These are phyloP conservation scores for Drosophila pruinosa DNA, from an alignment of 1,140 invertebrate species.

Conservation along the genomic window DNA sequence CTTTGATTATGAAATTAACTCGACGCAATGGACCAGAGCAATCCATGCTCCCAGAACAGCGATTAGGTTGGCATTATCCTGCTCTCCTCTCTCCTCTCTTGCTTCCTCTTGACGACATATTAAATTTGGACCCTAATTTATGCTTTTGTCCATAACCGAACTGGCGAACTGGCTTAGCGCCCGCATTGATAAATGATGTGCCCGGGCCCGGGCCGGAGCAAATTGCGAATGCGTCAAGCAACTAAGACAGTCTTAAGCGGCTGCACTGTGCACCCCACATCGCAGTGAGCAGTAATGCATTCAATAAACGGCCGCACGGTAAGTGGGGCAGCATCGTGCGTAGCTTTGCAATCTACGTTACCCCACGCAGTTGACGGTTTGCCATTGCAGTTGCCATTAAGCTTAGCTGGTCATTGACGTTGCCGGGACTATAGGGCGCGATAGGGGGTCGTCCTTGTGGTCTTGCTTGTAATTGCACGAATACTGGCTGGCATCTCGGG, in stretches of 20 bases:
- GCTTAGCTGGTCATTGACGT: conserved; percentile 42
- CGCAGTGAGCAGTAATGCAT: conserved; percentile 16
- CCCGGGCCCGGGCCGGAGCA: conserved; percentile 1
- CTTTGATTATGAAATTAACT: conserved; percentile 70
- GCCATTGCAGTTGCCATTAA: conserved; percentile 15
- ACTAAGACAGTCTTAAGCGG: conserved; percentile 25
- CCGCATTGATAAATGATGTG: conserved; percentile 57
- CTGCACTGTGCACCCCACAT: background rate
- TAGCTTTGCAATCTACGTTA: background rate
- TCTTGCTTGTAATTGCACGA: conserved; percentile 45
- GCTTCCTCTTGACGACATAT: conserved; percentile 33
- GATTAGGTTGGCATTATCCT: conserved; percentile 60
- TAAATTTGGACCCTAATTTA: conserved; percentile 67
- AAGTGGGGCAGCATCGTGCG: background rate
- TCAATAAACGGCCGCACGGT: conserved; percentile 8
- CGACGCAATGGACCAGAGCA: conserved; percentile 28
- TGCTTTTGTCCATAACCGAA: conserved; percentile 42
- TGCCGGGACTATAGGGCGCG: background rate
- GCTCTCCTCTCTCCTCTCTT: conserved; percentile 1
- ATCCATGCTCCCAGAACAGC: conserved; percentile 37
- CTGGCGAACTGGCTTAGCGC: conserved; percentile 45
- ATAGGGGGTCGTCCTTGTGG: background rate
- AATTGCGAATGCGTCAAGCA: conserved; percentile 32
- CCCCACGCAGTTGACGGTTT: no score
- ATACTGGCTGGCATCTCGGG: conserved; percentile 1